Evolutionary conservation across 1,140 invertebrate genomes (phyloP).

Genomic region (Drosophila cardini): DNA sequence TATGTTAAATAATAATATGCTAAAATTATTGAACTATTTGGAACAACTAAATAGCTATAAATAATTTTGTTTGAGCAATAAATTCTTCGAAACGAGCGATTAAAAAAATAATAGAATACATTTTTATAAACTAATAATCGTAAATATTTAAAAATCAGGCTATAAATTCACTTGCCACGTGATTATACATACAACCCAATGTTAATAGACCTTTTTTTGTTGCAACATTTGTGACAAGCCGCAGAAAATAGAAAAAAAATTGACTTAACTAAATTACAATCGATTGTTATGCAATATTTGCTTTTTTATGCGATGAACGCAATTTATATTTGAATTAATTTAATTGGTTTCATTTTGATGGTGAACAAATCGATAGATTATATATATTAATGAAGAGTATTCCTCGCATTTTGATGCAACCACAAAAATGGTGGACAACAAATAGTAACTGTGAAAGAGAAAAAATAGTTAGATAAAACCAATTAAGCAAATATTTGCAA

Average conservation of each 20-base stretch:
- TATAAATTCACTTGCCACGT: conserved; percentile 38
- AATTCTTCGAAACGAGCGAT: too few relatives aligned
- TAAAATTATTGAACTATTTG: too few relatives aligned
- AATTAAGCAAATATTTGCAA: conserved; percentile 61
- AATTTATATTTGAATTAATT: conserved; percentile 66
- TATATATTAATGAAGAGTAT: conserved; percentile 44
- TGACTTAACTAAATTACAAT: conserved; percentile 57
- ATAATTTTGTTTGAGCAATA: too few relatives aligned
- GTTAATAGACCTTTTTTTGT: conserved; percentile 9
- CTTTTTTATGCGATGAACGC: conserved; percentile 20
- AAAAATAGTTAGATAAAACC: conserved; percentile 64
- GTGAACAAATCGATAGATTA: conserved; percentile 45
- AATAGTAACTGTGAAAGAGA: conserved; percentile 21
- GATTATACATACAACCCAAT: conserved; percentile 17
- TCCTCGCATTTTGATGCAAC: conserved; percentile 48
- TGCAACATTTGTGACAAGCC: conserved; percentile 41
- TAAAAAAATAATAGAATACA: background rate
- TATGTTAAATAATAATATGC: too few relatives aligned
- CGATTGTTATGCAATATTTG: conserved; percentile 45
- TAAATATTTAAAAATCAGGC: background rate
- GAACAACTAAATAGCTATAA: too few relatives aligned
- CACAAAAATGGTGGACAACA: conserved; percentile 55
- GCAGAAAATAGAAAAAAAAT: conserved; percentile 42
- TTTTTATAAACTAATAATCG: background rate
- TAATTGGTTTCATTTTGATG: conserved; percentile 62